These are phyloP conservation scores for Eristalinus sepulchralis DNA, from an alignment of 2,888 invertebrate species.

Conservation along the genomic window DNA sequence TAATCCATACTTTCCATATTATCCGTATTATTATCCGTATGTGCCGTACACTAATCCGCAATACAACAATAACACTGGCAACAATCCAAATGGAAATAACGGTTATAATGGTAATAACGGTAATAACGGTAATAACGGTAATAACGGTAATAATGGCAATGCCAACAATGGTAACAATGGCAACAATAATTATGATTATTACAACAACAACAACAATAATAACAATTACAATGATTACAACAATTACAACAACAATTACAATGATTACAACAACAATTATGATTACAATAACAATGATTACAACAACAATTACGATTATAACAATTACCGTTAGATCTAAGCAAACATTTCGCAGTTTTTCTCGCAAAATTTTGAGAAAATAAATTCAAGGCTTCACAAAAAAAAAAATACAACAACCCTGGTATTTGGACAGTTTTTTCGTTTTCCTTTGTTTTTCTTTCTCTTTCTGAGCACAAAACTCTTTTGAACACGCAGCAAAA, in stretches of 20 bases:
- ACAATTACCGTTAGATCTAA: slow-evolving; percentile 24
- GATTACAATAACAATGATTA: slow-evolving; percentile 41
- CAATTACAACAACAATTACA: slow-evolving; percentile 33
- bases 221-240: slow-evolving; percentile 24
- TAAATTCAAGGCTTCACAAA: slow-evolving; percentile 27
- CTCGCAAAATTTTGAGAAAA: slow-evolving; percentile 7
- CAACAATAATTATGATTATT: slow-evolving; percentile 17
- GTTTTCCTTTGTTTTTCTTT: not conserved
- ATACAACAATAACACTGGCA: not conserved
- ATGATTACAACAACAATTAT: slow-evolving; percentile 25
- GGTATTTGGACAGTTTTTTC: slow-evolving; percentile 14
- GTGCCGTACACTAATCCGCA: not conserved
- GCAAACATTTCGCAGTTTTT: not conserved
- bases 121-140: slow-evolving; percentile 14
- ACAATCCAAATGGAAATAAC: not conserved
- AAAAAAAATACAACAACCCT: not conserved
- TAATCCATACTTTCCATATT: slow-evolving; percentile 2
- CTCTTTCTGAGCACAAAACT: slow-evolving; percentile 4
- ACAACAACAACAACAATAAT: slow-evolving; percentile 25
- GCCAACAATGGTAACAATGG: slow-evolving; percentile 36
- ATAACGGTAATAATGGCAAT: slow-evolving; percentile 32
- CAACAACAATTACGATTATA: slow-evolving; percentile 33
- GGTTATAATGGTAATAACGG: slow-evolving; percentile 7
- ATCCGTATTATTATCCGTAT: not conserved
- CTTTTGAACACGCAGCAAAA: not conserved